These are phyloP conservation scores for Danio choprae DNA, from an alignment of 2,797 vertebrate species.

Conservation along the genomic window DNA sequence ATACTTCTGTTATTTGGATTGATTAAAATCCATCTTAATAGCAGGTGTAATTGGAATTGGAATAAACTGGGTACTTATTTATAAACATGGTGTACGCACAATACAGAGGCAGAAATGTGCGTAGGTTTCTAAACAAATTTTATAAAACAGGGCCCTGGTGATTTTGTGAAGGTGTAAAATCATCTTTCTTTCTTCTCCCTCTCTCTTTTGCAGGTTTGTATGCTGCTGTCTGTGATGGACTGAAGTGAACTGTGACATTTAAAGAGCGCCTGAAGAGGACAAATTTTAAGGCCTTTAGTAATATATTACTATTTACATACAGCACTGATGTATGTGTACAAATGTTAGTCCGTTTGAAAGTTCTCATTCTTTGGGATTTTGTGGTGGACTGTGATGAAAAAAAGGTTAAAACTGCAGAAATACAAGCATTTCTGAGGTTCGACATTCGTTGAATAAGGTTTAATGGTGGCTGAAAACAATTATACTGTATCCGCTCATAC, in stretches of 20 bases:
- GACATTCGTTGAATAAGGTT: constrained; percentile 36
- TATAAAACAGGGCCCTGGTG: no score
- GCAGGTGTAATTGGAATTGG: no score
- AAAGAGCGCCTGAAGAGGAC: constrained; percentile 72
- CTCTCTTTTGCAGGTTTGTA: constrained; percentile 67
- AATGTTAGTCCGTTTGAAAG: constrained; percentile 77
- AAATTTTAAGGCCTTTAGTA: constrained; percentile 83
- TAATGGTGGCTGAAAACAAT: constrained; percentile 54
- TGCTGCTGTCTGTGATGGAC: constrained; percentile 57
- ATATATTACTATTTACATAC: constrained; percentile 66
- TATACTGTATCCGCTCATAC: constrained; percentile 63
- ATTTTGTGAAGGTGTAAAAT: neutral
- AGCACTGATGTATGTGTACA: constrained; percentile 50
- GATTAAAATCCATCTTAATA: no score
- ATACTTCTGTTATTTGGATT: no score
- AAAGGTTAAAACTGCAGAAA: constrained; percentile 19
- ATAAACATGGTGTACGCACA: no score
- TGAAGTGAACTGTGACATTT: constrained; percentile 78
- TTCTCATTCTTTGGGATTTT: constrained; percentile 51
- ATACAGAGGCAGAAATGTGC: no score
- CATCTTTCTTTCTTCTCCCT: neutral
- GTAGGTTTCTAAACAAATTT: no score
- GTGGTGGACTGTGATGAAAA: neutral
- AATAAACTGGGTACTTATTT: no score
- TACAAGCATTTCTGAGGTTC: constrained; percentile 14